A percentile compares a stretch with the other conserved stretches of the same genome.
phyloP scores from a whole-genome alignment of 1,140 invertebrate species.

The Drosophila jambulina region DNA sequence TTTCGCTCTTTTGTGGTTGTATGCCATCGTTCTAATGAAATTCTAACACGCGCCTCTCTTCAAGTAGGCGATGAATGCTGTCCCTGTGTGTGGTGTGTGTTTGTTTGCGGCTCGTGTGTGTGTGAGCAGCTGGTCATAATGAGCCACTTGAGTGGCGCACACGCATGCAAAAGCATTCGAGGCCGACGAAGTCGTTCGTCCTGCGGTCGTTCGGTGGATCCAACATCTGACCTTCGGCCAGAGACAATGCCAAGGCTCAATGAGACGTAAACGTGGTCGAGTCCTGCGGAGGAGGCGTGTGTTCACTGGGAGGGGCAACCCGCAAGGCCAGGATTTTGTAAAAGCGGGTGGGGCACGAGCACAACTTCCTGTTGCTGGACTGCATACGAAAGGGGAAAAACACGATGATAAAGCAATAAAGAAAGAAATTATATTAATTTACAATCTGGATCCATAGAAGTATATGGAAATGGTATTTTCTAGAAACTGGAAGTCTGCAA shows the following conservation, averaged over 20 bases:
- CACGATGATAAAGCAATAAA: neutral
- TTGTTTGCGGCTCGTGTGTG: constrained; percentile 5
- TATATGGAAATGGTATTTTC: neutral
- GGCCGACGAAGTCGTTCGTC: constrained; percentile 24
- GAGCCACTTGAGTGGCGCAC: constrained; percentile 60
- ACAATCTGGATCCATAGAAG: neutral
- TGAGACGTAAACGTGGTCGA: constrained; percentile 12
- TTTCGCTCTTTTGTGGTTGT: constrained; percentile 2
- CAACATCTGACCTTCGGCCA: constrained; percentile 55
- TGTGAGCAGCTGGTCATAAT: constrained; percentile 43
- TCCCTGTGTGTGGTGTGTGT: constrained; percentile 4
- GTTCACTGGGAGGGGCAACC: neutral
- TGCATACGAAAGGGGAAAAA: constrained; percentile 8
- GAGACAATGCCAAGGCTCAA: constrained; percentile 57
- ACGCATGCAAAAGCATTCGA: constrained; percentile 63
- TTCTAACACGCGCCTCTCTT: constrained; percentile 62
- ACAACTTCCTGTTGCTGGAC: constrained; percentile 69
- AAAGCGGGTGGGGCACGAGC: constrained; percentile 6
- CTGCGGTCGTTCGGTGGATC: constrained; percentile 27
- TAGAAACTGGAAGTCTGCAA: neutral
- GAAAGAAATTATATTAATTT: neutral
- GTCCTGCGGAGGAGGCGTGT: neutral
- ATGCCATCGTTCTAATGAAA: constrained; percentile 72
- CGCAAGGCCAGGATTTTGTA: constrained; percentile 14
- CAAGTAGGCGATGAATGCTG: constrained; percentile 32